Evolutionary conservation across 2,113 vertebrate species (phyloP).

Genomic region (Mesoclemmys tuberculata): DNA sequence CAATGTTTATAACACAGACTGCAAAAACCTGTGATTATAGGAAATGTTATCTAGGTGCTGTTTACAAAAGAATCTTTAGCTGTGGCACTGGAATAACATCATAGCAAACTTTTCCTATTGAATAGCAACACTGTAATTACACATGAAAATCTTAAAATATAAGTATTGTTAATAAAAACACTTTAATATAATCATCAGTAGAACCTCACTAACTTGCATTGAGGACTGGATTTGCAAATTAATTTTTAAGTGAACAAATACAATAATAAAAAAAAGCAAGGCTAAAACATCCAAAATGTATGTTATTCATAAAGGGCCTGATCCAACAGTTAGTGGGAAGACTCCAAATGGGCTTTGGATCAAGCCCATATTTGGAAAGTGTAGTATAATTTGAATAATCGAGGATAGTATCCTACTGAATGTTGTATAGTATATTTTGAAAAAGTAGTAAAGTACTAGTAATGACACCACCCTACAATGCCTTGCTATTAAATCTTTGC

Average conservation of each 20-base stretch:
- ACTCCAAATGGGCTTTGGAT: neutral
- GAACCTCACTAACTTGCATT: constrained; percentile 15
- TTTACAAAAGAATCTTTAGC: constrained; percentile 14
- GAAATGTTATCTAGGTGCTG: neutral
- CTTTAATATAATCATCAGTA: constrained; percentile 19
- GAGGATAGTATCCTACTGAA: neutral
- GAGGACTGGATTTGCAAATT: neutral
- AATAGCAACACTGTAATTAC: constrained; percentile 51
- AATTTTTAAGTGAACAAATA: neutral
- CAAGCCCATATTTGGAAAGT: neutral
- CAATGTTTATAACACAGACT: constrained; percentile 25
- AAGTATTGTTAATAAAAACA: constrained; percentile 77
- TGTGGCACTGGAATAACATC: constrained; percentile 56
- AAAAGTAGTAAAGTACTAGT: neutral
- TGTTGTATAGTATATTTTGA: neutral
- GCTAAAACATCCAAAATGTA: neutral
- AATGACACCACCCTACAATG: neutral
- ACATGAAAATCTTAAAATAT: constrained; percentile 52
- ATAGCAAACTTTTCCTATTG: constrained; percentile 58
- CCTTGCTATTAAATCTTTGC: neutral
- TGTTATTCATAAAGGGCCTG: neutral
- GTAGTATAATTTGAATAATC: neutral
- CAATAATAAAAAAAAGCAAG: neutral
- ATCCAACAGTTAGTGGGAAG: neutral
- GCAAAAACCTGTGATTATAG: neutral